A percentile compares a stretch with the other conserved stretches of the same genome.
phyloP scores from a whole-genome alignment of 2,797 vertebrate species.

The Chelidonichthys spinosus region DNA sequence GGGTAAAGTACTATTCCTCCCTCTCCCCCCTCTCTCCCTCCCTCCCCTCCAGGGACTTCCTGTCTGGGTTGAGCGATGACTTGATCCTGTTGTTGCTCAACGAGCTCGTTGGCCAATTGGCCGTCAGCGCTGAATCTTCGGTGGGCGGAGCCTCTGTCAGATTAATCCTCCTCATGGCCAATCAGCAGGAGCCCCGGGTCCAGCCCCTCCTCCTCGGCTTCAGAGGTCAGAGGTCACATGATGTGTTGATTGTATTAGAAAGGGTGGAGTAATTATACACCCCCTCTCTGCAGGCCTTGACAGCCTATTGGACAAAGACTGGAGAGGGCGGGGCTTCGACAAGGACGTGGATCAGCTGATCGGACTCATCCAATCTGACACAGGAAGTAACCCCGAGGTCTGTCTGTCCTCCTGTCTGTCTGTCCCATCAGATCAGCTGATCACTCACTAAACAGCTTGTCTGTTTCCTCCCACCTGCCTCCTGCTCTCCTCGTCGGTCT shows the following conservation, averaged over 20 bases:
- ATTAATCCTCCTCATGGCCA: constrained; percentile 84
- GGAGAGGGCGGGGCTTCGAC: constrained; percentile 91
- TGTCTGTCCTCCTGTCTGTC: not conserved
- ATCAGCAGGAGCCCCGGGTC: constrained; percentile 78
- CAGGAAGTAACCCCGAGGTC: constrained; percentile 55
- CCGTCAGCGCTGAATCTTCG: constrained; percentile 85
- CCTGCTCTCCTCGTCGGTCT: constrained; percentile 3
- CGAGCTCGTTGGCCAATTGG: constrained; percentile 91
- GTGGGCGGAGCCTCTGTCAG: constrained; percentile 86
- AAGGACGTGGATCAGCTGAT: constrained; percentile 86
- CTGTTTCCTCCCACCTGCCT: not conserved
- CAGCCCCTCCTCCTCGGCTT: constrained; percentile 83
- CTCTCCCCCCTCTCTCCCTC: constrained; percentile 4
- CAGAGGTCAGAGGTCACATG: constrained; percentile 85
- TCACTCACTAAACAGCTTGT: not conserved
- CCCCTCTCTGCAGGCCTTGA: constrained; percentile 82
- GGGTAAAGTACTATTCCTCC: constrained; percentile 3
- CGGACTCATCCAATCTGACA: constrained; percentile 77
- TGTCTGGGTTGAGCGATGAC: constrained; percentile 80
- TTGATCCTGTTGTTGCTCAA: constrained; percentile 87
- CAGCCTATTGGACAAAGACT: constrained; percentile 87
- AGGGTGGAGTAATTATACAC: not conserved
- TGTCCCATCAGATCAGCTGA: not conserved
- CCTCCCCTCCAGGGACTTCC: constrained; percentile 76
- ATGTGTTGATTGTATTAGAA: not conserved